Evolutionary conservation across 2,797 vertebrate species (phyloP).

Genomic region (Aphelocoma californica): DNA sequence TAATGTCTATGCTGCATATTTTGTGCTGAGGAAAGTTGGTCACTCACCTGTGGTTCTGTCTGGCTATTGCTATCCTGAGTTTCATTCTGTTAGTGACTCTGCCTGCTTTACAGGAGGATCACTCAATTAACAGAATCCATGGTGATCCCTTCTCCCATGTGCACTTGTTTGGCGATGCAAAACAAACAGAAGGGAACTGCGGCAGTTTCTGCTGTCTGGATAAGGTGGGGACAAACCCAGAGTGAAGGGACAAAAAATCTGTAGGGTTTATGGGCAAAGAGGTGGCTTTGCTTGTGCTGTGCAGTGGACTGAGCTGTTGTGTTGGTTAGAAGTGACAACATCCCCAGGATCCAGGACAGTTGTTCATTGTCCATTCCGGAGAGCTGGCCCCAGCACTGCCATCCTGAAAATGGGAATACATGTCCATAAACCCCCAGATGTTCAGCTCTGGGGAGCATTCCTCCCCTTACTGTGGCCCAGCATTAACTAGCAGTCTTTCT

Average conservation of each 20-base stretch:
- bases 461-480: neutral
- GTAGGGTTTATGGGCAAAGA: neutral
- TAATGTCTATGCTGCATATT: neutral
- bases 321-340: neutral
- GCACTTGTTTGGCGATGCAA: neutral
- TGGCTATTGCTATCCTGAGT: neutral
- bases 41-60: neutral
- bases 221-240: neutral
- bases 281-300: neutral
- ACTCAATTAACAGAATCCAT: neutral
- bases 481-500: neutral
- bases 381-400: neutral
- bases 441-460: neutral
- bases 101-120: neutral
- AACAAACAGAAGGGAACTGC: neutral
- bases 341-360: neutral
- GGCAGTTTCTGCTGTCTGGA: neutral
- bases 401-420: neutral
- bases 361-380: neutral
- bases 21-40: neutral
- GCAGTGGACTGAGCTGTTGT: neutral
- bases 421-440: neutral
- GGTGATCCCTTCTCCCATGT: neutral
- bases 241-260: neutral
- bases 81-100: neutral